Evolutionary conservation across 2,797 vertebrate genomes (phyloP).

Genomic region (Leptodactylus fallax): DNA sequence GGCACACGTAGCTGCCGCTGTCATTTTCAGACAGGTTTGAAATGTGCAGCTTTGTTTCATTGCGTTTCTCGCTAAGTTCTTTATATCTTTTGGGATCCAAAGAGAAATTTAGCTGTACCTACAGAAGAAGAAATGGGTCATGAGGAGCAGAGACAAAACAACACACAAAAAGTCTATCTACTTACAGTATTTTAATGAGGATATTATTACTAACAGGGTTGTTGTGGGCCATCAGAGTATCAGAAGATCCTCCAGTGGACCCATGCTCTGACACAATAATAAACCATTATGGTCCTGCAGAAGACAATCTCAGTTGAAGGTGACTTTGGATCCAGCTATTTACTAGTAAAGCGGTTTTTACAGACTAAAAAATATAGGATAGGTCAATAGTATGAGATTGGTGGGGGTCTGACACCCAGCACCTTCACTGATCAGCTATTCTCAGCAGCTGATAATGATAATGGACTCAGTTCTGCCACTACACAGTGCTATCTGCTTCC

Average conservation of each 20-base stretch:
- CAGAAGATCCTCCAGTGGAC: not conserved
- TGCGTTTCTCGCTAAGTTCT: constrained; percentile 59
- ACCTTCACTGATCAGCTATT: too few relatives aligned
- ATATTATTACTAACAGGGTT: not conserved
- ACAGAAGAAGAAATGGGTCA: constrained; percentile 39
- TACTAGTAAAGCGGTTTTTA: too few relatives aligned
- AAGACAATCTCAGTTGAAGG: not conserved
- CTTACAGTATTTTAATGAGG: not conserved
- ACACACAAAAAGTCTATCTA: not conserved
- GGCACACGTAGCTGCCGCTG: constrained; percentile 79
- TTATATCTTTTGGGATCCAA: constrained; percentile 70
- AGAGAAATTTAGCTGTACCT: constrained; percentile 74
- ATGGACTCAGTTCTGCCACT: too few relatives aligned
- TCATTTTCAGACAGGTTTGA: constrained; percentile 76
- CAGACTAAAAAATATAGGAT: too few relatives aligned
- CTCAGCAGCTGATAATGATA: too few relatives aligned
- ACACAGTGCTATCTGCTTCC: too few relatives aligned
- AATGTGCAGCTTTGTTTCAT: constrained; percentile 76
- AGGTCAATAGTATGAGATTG: too few relatives aligned
- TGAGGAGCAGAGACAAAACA: too few relatives aligned
- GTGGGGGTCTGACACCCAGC: too few relatives aligned
- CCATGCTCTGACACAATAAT: not conserved
- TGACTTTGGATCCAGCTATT: too few relatives aligned
- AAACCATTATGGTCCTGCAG: not conserved
- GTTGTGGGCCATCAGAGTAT: not conserved